These are phyloP conservation scores for Aphrophora alni DNA, from an alignment of 2,888 invertebrate species.

Conservation along the genomic window DNA sequence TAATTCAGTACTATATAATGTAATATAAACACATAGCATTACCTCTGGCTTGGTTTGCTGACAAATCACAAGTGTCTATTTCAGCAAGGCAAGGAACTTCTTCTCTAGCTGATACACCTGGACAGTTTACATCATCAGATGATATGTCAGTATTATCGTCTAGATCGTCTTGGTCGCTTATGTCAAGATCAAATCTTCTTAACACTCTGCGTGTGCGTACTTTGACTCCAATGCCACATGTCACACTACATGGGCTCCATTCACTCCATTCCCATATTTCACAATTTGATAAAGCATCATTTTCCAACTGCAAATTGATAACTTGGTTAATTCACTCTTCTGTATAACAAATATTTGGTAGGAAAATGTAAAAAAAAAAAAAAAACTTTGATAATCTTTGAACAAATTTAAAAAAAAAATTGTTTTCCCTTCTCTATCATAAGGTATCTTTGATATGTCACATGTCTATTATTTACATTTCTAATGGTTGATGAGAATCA, in stretches of 20 bases:
- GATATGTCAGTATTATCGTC: neutral
- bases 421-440: too few species aligned
- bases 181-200: neutral
- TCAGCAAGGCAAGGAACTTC: neutral
- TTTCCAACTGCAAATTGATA: too few species aligned
- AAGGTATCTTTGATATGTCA: too few species aligned
- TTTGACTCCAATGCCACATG: conserved; percentile 65
- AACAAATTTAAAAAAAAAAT: too few species aligned
- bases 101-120: neutral
- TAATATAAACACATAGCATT: too few species aligned
- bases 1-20: too few species aligned
- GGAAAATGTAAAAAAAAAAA: too few species aligned
- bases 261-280: conserved; percentile 68
- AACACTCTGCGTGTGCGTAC: neutral
- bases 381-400: too few species aligned
- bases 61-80: neutral
- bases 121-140: neutral
- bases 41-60: neutral
- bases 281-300: neutral
- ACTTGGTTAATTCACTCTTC: too few species aligned
- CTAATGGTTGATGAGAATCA: too few species aligned
- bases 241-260: conserved; percentile 82
- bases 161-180: neutral
- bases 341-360: too few species aligned
- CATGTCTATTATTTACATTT: too few species aligned